phyloP scores from a whole-genome alignment of 2,113 vertebrate species.

The Myrmecobius fasciatus region DNA sequence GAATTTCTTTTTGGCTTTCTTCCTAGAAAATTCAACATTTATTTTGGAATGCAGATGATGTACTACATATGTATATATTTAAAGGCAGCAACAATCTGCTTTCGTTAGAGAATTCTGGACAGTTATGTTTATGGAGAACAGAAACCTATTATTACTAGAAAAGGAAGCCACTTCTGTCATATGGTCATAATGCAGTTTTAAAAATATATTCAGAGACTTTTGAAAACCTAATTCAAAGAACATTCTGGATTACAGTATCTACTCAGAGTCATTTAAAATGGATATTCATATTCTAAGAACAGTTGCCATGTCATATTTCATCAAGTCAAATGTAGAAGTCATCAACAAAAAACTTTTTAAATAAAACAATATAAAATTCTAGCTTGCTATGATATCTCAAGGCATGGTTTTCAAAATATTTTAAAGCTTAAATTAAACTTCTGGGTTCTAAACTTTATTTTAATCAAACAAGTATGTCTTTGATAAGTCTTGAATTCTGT shows the following conservation, averaged over 20 bases:
- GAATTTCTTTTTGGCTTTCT: constrained; percentile 59
- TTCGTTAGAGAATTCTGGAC: constrained; percentile 33
- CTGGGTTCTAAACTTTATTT: not conserved
- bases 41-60: constrained; percentile 53
- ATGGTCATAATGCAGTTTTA: constrained; percentile 53
- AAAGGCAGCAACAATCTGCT: constrained; percentile 49
- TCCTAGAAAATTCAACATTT: constrained; percentile 38
- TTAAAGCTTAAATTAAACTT: not conserved
- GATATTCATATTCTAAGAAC: not conserved
- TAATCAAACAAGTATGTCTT: constrained; percentile 3
- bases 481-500: constrained; percentile 2
- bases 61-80: constrained; percentile 14
- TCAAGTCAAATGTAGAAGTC: constrained; percentile 38
- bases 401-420: not conserved
- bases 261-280: not conserved
- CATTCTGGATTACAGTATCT: constrained; percentile 19
- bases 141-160: constrained; percentile 52
- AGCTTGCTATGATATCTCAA: constrained; percentile 46
- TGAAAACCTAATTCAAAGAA: constrained; percentile 56
- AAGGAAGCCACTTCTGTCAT: constrained; percentile 23
- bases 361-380: constrained; percentile 9
- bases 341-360: not conserved
- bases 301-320: constrained; percentile 20
- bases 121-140: constrained; percentile 57
- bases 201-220: constrained; percentile 43